A percentile compares a stretch with the other conserved stretches of the same genome.
Evolutionary conservation across 2,797 vertebrate species (phyloP).

Genomic region (Fratercula arctica): DNA sequence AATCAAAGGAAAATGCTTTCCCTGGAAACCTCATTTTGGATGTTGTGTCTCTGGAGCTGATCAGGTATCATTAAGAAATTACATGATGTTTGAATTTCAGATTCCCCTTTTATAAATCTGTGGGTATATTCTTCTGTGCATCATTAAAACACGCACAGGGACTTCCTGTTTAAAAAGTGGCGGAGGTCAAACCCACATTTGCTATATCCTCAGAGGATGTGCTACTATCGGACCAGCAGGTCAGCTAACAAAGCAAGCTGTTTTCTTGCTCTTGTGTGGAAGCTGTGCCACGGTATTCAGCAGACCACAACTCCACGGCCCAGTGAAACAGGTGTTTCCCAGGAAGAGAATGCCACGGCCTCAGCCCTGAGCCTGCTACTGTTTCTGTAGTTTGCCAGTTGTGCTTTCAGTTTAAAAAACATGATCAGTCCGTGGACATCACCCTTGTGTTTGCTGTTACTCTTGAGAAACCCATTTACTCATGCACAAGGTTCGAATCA

Average conservation of each 20-base stretch:
- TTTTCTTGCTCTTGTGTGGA: neutral
- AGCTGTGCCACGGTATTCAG: neutral
- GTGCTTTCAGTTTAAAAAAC: neutral
- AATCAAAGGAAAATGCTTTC: neutral
- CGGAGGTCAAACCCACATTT: neutral
- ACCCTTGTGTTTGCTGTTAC: neutral
- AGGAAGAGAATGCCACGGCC: neutral
- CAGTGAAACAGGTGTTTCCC: neutral
- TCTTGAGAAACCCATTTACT: neutral
- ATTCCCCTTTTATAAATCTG: neutral
- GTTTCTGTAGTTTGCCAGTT: neutral
- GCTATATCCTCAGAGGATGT: neutral
- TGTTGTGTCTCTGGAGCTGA: neutral
- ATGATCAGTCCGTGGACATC: neutral
- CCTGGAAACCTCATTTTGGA: neutral
- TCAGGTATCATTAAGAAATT: neutral
- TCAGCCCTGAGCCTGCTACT: neutral
- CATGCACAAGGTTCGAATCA: neutral
- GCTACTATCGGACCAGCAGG: neutral
- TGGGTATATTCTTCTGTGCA: neutral
- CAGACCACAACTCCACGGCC: neutral
- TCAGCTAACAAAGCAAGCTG: neutral
- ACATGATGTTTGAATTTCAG: neutral
- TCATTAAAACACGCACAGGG: neutral
- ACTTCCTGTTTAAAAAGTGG: neutral